Conservation (phyloP, 2,888 invertebrate species). For the Caenorhabditis sp. region DNA sequence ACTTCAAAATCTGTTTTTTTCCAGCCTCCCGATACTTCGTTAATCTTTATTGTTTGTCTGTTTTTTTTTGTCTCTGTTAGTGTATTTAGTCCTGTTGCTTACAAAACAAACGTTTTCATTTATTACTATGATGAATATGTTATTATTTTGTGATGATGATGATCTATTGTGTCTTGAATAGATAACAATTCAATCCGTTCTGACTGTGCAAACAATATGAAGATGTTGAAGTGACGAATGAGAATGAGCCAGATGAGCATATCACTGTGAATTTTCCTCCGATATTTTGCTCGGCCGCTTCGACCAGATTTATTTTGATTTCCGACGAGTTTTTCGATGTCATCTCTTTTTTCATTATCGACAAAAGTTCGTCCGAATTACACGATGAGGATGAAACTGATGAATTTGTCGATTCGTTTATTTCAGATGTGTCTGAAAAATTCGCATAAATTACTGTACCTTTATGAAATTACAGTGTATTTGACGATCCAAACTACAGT, state of each 20-base stretch:
- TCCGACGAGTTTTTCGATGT: slow-evolving; percentile 24
- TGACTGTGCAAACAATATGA: slow-evolving; percentile 52
- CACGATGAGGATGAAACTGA: slow-evolving; percentile 19
- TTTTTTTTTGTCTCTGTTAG: background rate
- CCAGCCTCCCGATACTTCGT: too few species aligned
- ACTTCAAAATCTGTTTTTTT: too few species aligned
- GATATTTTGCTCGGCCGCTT: slow-evolving; percentile 45
- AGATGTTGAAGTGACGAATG: slow-evolving; percentile 54
- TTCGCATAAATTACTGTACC: background rate
- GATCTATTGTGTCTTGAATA: slow-evolving; percentile 31
- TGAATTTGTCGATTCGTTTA: background rate
- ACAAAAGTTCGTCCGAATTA: slow-evolving; percentile 24
- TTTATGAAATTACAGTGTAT: too few species aligned
- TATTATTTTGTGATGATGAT: background rate
- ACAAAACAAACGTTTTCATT: too few species aligned
- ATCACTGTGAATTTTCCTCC: slow-evolving; percentile 58
- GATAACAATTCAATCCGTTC: slow-evolving; percentile 32
- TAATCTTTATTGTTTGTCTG: too few species aligned
- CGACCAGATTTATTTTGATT: slow-evolving; percentile 32
- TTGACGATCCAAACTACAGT: too few species aligned
- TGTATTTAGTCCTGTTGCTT: background rate
- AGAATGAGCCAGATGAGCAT: slow-evolving; percentile 56
- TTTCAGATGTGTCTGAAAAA: slow-evolving; percentile 3
- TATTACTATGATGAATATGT: background rate
- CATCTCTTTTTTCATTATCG: slow-evolving; percentile 38